Evolutionary conservation across 2,113 vertebrate species (phyloP), one percentile per base, ranked within the genome.

Genomic region (Lota lota): DNA sequence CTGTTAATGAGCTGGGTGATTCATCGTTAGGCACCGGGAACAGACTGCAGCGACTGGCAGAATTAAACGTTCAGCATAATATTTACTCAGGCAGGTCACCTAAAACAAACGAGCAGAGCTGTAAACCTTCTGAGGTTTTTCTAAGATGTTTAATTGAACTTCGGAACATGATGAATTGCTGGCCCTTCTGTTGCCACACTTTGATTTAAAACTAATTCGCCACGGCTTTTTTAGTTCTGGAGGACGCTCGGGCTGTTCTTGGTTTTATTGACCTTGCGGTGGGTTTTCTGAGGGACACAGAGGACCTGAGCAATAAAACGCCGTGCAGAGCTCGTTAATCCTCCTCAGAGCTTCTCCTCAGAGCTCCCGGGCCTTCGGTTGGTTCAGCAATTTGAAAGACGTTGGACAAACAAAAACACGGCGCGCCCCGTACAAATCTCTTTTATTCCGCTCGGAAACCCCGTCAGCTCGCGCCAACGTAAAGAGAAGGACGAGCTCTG

Each of bases 381-480:
- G 66, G 70, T 72, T 78, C 40, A 71, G 69, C 72, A 22, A 73
- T 79, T 88, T 84, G 69, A 81, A 83, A 83, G 73, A 84, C 73
- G 74, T 69, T 84, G 81, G 76, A 73, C 79, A 89, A 89, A 91
- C 86, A 85, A 78, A 89, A 84, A 87, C 83, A 88, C 69, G 36
- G 66, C 61, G 61, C 61, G 63, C 68, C 75, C 65, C 22, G 69
- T 76, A 72, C 86, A 87, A 87, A 87, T 85, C 80, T 83, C 28
- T 62, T 58, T 24, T 58, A 62, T 65, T 75, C 73, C 77, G 59
- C 74, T 67, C 19, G 54, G 72, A 82, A 75, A 53, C 51, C 53
- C 67, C 74, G 76, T 78, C 73, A 65, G 67, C 51, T 67, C 62
- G 50, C 66, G 76, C 53, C 73, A 75, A 63, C 79, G 79, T 80